Conservation (phyloP, 2,888 invertebrate species). For the Pheosia tremula region DNA sequence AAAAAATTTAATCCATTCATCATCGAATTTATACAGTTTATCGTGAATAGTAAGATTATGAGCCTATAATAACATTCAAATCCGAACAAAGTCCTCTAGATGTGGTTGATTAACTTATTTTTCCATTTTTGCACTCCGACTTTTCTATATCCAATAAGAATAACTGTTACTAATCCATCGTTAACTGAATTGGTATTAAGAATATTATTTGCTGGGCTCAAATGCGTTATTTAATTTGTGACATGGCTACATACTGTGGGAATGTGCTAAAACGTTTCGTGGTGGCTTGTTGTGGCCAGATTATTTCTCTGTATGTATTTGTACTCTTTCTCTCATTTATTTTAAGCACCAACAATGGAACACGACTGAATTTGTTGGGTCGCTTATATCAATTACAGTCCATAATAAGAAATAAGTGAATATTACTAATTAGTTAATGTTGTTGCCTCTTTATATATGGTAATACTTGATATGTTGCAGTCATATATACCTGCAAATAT, state of each 20-base stretch:
- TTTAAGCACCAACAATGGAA: neutral
- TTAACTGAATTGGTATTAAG: slow-evolving; percentile 48
- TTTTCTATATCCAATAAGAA: slow-evolving; percentile 43
- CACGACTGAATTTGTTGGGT: too few species aligned
- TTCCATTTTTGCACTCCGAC: slow-evolving; percentile 51
- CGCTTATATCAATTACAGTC: too few species aligned
- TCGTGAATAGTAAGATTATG: neutral
- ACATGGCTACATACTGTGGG: slow-evolving; percentile 65
- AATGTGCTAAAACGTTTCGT: slow-evolving; percentile 67
- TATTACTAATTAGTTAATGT: too few species aligned
- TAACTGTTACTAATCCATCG: slow-evolving; percentile 25
- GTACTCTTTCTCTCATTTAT: slow-evolving; percentile 35
- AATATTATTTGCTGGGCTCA: slow-evolving; percentile 55
- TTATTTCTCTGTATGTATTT: slow-evolving; percentile 44
- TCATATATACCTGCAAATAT: too few species aligned
- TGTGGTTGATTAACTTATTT: slow-evolving; percentile 56
- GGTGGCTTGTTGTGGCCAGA: slow-evolving; percentile 60
- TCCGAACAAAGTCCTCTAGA: slow-evolving; percentile 56
- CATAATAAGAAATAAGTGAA: too few species aligned
- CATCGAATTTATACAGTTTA: too few species aligned
- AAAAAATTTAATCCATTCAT: too few species aligned
- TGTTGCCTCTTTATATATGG: too few species aligned
- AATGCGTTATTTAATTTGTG: slow-evolving; percentile 49
- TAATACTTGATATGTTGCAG: too few species aligned
- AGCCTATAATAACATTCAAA: slow-evolving; percentile 48